Evolutionary conservation across 2,797 vertebrate species (phyloP).

Genomic region (Choloepus didactylus): DNA sequence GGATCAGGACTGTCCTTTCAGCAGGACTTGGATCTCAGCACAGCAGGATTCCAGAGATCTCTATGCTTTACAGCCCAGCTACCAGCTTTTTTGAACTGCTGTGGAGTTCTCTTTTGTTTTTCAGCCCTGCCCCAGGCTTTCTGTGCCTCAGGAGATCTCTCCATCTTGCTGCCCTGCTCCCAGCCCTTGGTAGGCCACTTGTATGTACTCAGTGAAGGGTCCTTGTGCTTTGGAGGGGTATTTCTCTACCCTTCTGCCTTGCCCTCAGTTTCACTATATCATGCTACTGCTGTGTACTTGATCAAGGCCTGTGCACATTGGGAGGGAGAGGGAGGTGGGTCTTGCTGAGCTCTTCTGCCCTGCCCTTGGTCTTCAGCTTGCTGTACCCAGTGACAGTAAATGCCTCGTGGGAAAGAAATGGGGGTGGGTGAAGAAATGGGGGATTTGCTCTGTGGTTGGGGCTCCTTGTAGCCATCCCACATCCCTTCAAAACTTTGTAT

Average conservation of each 20-base stretch:
- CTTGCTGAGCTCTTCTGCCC: neutral
- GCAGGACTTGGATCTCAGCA: neutral
- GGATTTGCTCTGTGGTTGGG: neutral
- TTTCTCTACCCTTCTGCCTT: neutral
- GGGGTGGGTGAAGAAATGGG: neutral
- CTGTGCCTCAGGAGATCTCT: no score
- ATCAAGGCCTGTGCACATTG: no score
- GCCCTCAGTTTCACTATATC: neutral
- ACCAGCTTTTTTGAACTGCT: neutral
- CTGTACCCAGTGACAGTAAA: neutral
- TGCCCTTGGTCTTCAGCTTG: neutral
- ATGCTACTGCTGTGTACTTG: neutral
- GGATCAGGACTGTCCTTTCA: neutral
- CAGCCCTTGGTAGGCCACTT: neutral
- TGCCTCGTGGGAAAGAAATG: neutral
- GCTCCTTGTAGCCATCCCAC: neutral
- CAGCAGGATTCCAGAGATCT: neutral
- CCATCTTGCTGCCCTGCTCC: neutral
- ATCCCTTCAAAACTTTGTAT: neutral
- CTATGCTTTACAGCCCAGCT: neutral
- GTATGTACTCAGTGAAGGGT: neutral
- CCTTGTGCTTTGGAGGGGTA: neutral
- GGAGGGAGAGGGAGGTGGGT: fast-evolving
- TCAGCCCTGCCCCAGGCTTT: neutral
- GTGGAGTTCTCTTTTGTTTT: neutral